Conservation (phyloP, 2,888 invertebrate species). For the Chaetogeoica ovagalla region DNA sequence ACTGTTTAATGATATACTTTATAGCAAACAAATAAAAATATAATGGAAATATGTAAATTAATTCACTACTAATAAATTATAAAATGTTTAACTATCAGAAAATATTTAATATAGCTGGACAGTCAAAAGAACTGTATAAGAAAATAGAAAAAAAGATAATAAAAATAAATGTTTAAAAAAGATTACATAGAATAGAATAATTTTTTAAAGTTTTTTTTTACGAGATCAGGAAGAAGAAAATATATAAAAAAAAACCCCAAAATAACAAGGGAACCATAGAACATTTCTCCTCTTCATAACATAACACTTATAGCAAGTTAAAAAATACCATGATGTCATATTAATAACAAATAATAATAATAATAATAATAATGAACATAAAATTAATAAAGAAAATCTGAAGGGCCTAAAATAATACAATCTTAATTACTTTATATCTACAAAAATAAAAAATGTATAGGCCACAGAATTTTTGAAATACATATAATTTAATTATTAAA, state of each 20-base stretch:
- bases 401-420: slow-evolving; percentile 20
- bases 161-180: slow-evolving; percentile 16
- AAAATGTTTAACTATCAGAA: not conserved
- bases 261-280: slow-evolving; percentile 11
- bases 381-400: slow-evolving; percentile 29
- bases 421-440: not conserved
- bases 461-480: slow-evolving; percentile 7
- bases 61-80: slow-evolving; percentile 6
- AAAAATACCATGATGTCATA: slow-evolving; percentile 4
- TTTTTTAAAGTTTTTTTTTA: not conserved
- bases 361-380: slow-evolving; percentile 35
- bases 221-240: slow-evolving; percentile 50
- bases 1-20: not conserved
- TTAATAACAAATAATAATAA: slow-evolving; percentile 9
- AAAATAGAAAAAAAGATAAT: slow-evolving; percentile 8
- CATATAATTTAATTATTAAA: not conserved
- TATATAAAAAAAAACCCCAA: slow-evolving; percentile 12
- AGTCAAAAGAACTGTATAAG: not conserved
- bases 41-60: not conserved
- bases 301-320: slow-evolving; percentile 31
- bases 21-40: not conserved
- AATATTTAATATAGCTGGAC: slow-evolving; percentile 18
- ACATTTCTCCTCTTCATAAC: slow-evolving; percentile 30
- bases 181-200: slow-evolving; percentile 11
- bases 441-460: not conserved